phyloP scores from a whole-genome alignment of 2,797 vertebrate genomes.

The Babyrousa celebensis region DNA sequence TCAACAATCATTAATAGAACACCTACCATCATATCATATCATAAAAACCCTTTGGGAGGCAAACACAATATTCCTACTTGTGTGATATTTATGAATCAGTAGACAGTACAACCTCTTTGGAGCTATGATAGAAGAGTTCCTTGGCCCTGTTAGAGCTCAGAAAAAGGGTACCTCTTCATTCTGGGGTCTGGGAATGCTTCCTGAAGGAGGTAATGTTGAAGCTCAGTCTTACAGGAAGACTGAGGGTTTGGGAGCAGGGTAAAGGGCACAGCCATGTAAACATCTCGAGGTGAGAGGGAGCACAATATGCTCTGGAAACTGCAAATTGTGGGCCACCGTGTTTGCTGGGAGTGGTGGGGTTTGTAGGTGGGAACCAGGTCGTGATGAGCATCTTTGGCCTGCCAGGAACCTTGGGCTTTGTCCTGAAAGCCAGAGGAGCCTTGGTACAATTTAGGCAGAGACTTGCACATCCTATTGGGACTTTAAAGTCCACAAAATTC shows the following conservation, averaged over 20 bases:
- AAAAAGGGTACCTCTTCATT: neutral
- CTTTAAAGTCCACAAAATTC: neutral
- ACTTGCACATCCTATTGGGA: neutral
- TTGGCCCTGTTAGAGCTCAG: neutral
- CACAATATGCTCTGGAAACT: neutral
- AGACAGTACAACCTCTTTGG: neutral
- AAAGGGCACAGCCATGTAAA: too few relatives aligned
- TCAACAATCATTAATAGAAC: neutral
- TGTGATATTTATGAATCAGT: slow-evolving; percentile 8
- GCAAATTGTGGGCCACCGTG: neutral
- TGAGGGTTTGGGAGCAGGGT: neutral
- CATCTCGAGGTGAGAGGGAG: too few relatives aligned
- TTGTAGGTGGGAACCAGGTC: neutral
- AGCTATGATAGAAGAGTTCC: neutral
- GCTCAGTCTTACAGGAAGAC: neutral
- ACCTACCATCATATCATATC: neutral
- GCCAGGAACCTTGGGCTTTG: neutral
- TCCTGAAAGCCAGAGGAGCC: neutral
- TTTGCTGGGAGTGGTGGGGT: neutral
- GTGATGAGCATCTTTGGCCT: neutral
- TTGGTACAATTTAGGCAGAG: neutral
- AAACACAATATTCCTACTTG: neutral
- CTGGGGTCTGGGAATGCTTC: neutral
- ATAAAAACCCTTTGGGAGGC: neutral
- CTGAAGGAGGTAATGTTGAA: neutral